Base-by-base conservation (phyloP, 2,113 vertebrate species). In the Ardeotis arabs region DNA sequence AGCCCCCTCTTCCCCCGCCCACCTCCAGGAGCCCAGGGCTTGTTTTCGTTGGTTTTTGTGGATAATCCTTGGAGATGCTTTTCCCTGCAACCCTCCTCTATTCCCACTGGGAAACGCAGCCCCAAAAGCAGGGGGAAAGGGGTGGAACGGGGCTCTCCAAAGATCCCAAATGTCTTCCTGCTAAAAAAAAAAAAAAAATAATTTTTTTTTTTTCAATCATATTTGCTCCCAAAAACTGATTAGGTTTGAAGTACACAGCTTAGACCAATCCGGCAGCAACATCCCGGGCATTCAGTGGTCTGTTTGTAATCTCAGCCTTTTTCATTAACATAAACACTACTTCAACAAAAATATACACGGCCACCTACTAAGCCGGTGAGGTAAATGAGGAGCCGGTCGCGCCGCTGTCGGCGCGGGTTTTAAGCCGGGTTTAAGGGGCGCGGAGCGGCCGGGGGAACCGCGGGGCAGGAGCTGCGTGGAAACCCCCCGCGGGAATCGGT, bases 321-420 rank as follows among this genome's bases (percentile, higher is more conserved):
- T 98, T 98, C 98, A 98, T 98, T 97, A 98, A 99, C 98, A 98
- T 99, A 99, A 99, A 99, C 99, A 99, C 97, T 98, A 98, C 98
- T 99, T 98, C 90, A 99, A 98, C 97, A 97, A 99, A 99, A 99
- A 99, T 99, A 99, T 97, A 99, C 99, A 98, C 74, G 99, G 98
- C 99, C 99, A 99, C 99, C 99, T 99, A 99, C 98, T 95, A 97
- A 98, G 99, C 96, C 87, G 8, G 95, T 12, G 76, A 41, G 89
- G 95, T 14, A 15, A 35, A 91, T 19, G 93, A 78, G 53, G 90
- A 31, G 79, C 87, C 92, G 94, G 90, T 78, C 76, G 37, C 77
- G 53, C 84, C 17, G 58, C 84, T 55, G 20, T 78, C 31, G 27
- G 31, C 9, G 64, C 55, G 63, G 85, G 63, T 33, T 10, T 76